Conservation (phyloP, 2,888 invertebrate genomes). For the Hymenopus coronatus region DNA sequence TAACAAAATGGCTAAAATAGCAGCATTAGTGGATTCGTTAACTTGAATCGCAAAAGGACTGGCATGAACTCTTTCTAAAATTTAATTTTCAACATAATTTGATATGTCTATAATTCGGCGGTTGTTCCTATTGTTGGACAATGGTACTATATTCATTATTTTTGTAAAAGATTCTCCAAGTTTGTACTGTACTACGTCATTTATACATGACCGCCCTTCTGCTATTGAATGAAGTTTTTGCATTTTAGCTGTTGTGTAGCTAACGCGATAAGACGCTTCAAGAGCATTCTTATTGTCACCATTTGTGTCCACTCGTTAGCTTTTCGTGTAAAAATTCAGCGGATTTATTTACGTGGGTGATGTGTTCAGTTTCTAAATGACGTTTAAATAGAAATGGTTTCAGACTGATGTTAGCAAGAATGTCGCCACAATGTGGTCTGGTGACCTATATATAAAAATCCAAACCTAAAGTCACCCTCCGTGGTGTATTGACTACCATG, state of each 20-base stretch:
- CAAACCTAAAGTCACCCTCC: too few species aligned
- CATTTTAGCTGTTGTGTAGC: too few species aligned
- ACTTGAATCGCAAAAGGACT: too few species aligned
- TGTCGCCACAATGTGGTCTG: background rate
- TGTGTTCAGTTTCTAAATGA: background rate
- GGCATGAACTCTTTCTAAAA: background rate
- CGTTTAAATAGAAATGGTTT: background rate
- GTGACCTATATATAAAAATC: background rate
- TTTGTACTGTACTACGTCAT: too few species aligned
- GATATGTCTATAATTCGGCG: background rate
- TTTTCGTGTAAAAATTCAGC: too few species aligned
- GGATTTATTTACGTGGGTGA: background rate
- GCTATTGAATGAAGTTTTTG: too few species aligned
- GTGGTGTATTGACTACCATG: too few species aligned
- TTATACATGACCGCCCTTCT: too few species aligned
- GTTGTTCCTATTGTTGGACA: background rate
- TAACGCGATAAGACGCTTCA: too few species aligned
- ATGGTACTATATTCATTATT: background rate
- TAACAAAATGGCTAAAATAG: background rate
- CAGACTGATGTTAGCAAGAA: background rate
- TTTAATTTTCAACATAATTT: background rate
- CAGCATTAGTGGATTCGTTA: background rate
- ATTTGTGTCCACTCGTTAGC: background rate
- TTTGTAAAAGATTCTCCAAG: background rate
- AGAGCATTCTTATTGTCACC: background rate